These are phyloP conservation scores for Labia minor DNA, from an alignment of 2,888 invertebrate species.

Conservation along the genomic window DNA sequence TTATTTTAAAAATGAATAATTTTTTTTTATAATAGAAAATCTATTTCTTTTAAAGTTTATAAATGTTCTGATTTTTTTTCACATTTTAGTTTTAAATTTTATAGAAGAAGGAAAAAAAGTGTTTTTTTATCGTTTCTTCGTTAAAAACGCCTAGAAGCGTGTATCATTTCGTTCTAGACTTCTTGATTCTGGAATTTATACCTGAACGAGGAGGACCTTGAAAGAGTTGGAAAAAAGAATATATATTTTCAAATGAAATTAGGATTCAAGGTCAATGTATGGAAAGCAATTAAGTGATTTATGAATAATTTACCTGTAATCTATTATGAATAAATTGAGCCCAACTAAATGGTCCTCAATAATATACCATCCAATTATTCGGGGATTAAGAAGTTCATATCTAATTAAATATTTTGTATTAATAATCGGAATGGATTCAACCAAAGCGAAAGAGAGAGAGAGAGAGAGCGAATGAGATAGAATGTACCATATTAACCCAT, in stretches of 20 bases:
- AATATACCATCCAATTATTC: not conserved
- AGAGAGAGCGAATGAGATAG: no score
- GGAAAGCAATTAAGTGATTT: slow-evolving; percentile 8
- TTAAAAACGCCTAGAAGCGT: no score
- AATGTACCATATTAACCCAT: no score
- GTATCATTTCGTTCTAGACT: no score
- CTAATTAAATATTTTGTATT: slow-evolving; percentile 8
- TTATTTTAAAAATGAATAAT: no score
- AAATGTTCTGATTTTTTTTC: no score
- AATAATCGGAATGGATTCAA: not conserved
- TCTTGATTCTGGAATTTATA: slow-evolving; percentile 4
- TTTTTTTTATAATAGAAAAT: no score
- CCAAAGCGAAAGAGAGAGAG: no score
- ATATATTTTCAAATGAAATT: not conserved
- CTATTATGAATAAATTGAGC: slow-evolving; percentile 1
- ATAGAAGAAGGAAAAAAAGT: no score
- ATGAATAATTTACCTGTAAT: not conserved
- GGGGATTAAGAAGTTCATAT: not conserved
- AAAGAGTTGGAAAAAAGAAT: not conserved
- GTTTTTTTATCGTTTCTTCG: no score
- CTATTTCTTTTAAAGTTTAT: no score
- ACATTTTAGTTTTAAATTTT: no score
- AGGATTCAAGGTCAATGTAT: slow-evolving; percentile 1
- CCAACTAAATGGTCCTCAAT: slow-evolving; percentile 8
- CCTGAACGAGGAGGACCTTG: not conserved